Conservation (phyloP, 1,140 invertebrate genomes). For the Drosophila ambigua region DNA sequence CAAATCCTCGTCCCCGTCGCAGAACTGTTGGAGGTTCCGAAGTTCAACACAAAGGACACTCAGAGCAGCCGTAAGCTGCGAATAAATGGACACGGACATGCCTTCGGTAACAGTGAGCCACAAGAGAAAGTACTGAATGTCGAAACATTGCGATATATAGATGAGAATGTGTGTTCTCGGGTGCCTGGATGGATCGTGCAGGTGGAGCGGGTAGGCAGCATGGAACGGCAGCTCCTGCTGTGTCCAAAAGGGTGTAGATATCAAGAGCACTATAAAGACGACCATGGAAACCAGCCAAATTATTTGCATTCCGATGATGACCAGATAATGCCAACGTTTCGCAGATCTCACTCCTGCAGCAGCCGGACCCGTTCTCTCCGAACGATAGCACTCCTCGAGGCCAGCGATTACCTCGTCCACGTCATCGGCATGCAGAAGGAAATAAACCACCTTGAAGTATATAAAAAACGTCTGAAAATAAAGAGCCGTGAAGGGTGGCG, state of each 20-base stretch:
- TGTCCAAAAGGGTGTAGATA: conserved; percentile 34
- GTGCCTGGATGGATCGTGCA: conserved; percentile 39
- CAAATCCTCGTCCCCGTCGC: neutral
- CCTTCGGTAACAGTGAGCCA: conserved; percentile 23
- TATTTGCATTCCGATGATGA: neutral
- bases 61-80: conserved; percentile 31
- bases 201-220: conserved; percentile 30
- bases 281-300: conserved; percentile 10
- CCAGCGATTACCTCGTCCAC: conserved; percentile 33
- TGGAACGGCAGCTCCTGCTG: conserved; percentile 50
- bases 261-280: conserved; percentile 9
- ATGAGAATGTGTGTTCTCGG: conserved; percentile 14
- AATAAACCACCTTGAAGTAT: conserved; percentile 9
- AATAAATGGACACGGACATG: conserved; percentile 16
- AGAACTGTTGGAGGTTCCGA: neutral
- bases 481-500: neutral
- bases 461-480: conserved; percentile 20
- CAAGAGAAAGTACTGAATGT: conserved; percentile 14
- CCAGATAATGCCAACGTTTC: conserved; percentile 24
- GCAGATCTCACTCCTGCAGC: conserved; percentile 1
- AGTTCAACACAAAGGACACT: conserved; percentile 47
- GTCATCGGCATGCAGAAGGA: conserved; percentile 13
- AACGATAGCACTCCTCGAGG: conserved; percentile 22
- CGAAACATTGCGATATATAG: conserved; percentile 21
- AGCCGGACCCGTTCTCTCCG: neutral